phyloP scores from a whole-genome alignment of 2,888 invertebrate species.

The Agriopis aurantiaria region DNA sequence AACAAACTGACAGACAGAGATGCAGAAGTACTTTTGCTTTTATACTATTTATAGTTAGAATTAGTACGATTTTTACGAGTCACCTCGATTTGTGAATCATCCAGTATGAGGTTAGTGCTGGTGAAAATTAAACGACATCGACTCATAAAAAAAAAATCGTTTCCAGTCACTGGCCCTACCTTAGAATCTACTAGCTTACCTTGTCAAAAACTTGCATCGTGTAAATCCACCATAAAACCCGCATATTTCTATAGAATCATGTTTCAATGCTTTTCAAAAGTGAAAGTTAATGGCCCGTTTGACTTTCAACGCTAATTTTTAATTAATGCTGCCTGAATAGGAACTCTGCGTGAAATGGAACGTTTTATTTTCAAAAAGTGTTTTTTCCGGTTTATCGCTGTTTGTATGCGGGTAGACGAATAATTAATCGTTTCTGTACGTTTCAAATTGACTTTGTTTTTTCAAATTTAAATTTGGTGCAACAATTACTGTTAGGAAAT shows the following conservation, averaged over 20 bases:
- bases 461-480: not conserved
- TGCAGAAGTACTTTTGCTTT: too few species aligned
- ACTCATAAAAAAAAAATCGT: too few species aligned
- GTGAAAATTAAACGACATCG: too few species aligned
- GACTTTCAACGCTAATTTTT: slow-evolving; percentile 44
- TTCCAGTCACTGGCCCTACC: too few species aligned
- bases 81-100: too few species aligned
- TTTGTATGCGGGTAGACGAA: slow-evolving; percentile 13
- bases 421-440: slow-evolving; percentile 9
- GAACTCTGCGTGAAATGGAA: slow-evolving; percentile 27
- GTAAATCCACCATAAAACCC: slow-evolving; percentile 16
- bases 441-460: not conserved
- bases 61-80: too few species aligned
- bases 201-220: not conserved
- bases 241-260: slow-evolving; percentile 42
- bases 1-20: too few species aligned
- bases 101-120: too few species aligned
- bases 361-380: slow-evolving; percentile 24
- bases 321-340: slow-evolving; percentile 40
- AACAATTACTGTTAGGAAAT: not conserved
- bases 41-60: too few species aligned
- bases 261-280: slow-evolving; percentile 39
- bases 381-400: slow-evolving; percentile 16
- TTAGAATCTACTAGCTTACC: too few species aligned
- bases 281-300: slow-evolving; percentile 44